These are phyloP conservation scores for Leptatherina wallacei DNA, from an alignment of 2,797 vertebrate species.

Conservation along the genomic window DNA sequence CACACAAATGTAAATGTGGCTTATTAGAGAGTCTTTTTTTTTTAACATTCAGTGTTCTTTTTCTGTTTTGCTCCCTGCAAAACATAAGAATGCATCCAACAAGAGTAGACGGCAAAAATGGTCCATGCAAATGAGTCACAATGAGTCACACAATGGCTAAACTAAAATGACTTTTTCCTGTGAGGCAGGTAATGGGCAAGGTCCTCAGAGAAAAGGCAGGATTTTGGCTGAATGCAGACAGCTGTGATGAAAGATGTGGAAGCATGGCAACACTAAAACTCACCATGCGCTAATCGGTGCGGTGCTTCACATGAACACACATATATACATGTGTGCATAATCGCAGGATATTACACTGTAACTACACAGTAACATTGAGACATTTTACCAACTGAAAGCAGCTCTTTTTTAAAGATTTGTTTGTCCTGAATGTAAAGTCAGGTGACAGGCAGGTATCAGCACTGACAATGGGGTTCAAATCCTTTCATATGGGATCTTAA, in stretches of 20 bases:
- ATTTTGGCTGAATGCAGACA: constrained; percentile 32
- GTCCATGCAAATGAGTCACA: constrained; percentile 49
- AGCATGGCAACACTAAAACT: constrained; percentile 17
- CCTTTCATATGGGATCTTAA: constrained; percentile 46
- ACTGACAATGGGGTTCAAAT: constrained; percentile 38
- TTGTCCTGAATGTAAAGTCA: constrained; percentile 11
- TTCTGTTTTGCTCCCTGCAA: neutral
- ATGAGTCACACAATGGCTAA: constrained; percentile 53
- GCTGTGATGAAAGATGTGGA: constrained; percentile 26
- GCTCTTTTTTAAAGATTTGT: constrained; percentile 4
- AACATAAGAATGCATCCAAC: neutral
- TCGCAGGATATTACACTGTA: neutral
- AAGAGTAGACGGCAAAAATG: constrained; percentile 8
- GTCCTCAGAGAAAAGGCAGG: constrained; percentile 29
- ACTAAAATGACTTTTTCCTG: constrained; percentile 40
- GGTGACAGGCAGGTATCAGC: constrained; percentile 40
- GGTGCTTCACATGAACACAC: neutral
- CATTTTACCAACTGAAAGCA: neutral
- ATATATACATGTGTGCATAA: neutral
- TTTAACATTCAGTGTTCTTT: neutral
- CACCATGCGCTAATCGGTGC: constrained; percentile 13
- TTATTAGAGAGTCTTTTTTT: neutral
- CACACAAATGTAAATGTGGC: neutral
- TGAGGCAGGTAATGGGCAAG: constrained; percentile 55
- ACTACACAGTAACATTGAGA: constrained; percentile 8